Conservation (phyloP, 2,888 invertebrate genomes). For the Operophtera brumata region DNA sequence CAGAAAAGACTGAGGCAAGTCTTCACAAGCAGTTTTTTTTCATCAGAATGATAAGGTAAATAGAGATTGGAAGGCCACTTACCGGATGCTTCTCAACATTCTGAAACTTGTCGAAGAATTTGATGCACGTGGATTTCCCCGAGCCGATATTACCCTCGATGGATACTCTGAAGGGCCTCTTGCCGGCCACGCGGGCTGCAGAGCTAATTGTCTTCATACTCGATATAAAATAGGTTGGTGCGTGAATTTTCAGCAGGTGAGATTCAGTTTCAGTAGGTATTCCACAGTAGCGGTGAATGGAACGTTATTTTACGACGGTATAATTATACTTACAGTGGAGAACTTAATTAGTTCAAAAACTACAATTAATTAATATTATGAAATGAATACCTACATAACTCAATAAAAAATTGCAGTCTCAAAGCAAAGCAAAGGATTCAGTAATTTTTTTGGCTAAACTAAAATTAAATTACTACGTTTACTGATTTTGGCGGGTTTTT, state of each 20-base stretch:
- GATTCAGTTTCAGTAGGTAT: not conserved
- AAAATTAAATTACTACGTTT: too few species aligned
- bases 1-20: too few species aligned
- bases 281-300: not conserved
- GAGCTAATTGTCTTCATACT: slow-evolving; percentile 53
- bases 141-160: slow-evolving; percentile 92
- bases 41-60: not conserved
- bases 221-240: slow-evolving; percentile 52
- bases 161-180: slow-evolving; percentile 84
- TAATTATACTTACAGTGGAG: not conserved
- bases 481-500: too few species aligned
- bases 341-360: too few species aligned
- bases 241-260: not conserved
- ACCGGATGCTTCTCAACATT: slow-evolving; percentile 80
- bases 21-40: too few species aligned
- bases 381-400: too few species aligned
- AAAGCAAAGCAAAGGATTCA: too few species aligned
- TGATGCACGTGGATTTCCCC: slow-evolving; percentile 89
- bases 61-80: slow-evolving; percentile 36
- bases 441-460: too few species aligned
- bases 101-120: slow-evolving; percentile 83
- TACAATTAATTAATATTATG: too few species aligned
- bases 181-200: slow-evolving; percentile 48
- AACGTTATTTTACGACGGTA: not conserved
- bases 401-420: too few species aligned